Percentiles rank a stretch among this genome's conserved stretches.
Evolutionary conservation across 2,797 vertebrate genomes (phyloP).

Genomic region (Lacerta agilis): DNA sequence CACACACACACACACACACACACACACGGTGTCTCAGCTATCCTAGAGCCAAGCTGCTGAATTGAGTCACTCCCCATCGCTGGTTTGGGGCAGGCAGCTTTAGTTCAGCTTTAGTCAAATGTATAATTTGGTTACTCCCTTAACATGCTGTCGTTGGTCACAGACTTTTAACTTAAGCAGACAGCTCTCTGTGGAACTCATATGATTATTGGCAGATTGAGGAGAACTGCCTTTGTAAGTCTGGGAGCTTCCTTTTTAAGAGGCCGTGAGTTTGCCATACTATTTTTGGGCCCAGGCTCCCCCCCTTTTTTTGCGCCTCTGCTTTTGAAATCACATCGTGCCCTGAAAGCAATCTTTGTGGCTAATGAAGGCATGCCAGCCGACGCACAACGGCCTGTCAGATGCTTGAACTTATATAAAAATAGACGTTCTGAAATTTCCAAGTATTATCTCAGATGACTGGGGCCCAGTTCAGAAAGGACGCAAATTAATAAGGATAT

Average conservation of each 20-base stretch:
- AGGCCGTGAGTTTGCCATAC: background rate
- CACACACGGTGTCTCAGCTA: too few species aligned
- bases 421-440: conserved; percentile 48
- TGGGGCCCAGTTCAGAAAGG: conserved; percentile 39
- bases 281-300: background rate
- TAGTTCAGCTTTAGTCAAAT: background rate
- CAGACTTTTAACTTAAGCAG: background rate
- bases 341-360: conserved; percentile 61
- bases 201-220: background rate
- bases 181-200: background rate
- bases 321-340: background rate
- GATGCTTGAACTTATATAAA: conserved; percentile 57
- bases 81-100: background rate
- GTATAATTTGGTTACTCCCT: background rate
- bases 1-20: too few species aligned
- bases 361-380: conserved; percentile 59
- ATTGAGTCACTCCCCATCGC: background rate
- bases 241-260: background rate
- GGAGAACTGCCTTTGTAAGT: background rate
- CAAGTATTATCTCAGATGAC: conserved; percentile 25
- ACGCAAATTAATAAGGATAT: conserved; percentile 50
- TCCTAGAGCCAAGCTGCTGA: background rate
- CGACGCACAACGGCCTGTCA: conserved; percentile 41
- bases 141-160: background rate
- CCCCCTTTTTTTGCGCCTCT: background rate